These are phyloP conservation scores for Tribolium madens DNA, from an alignment of 1,140 invertebrate species.

Conservation along the genomic window DNA sequence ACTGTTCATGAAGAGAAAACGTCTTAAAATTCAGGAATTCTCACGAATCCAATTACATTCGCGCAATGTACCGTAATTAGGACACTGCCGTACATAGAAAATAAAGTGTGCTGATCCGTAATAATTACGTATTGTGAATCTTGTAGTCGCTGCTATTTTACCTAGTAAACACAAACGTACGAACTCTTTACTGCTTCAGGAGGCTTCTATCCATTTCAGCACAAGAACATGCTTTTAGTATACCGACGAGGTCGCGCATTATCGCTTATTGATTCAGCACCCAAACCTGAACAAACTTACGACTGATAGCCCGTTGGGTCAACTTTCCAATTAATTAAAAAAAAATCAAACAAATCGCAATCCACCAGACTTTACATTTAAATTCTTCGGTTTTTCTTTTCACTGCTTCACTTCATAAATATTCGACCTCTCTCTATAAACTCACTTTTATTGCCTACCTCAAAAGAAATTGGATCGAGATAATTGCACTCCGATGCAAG, in stretches of 20 bases:
- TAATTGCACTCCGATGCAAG: not conserved
- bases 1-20: conserved; percentile 31
- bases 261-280: conserved; percentile 8
- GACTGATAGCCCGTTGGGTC: not conserved
- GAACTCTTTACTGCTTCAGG: not conserved
- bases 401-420: not conserved
- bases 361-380: not conserved
- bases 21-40: conserved; percentile 46
- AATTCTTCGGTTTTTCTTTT: not conserved
- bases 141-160: conserved; percentile 25
- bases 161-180: conserved; percentile 18
- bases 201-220: not conserved
- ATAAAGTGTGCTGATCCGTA: conserved; percentile 43
- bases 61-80: conserved; percentile 50
- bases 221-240: conserved; percentile 3
- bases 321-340: not conserved
- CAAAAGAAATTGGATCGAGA: not conserved
- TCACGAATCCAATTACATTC: conserved; percentile 49
- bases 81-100: conserved; percentile 43
- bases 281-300: conserved; percentile 1
- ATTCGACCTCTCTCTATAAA: not conserved
- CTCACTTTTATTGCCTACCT: not conserved
- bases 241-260: conserved; percentile 3
- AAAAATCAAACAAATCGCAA: not conserved
- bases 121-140: conserved; percentile 49